Conservation (phyloP, 1,140 invertebrate genomes). For the Drosophila eugracilis region DNA sequence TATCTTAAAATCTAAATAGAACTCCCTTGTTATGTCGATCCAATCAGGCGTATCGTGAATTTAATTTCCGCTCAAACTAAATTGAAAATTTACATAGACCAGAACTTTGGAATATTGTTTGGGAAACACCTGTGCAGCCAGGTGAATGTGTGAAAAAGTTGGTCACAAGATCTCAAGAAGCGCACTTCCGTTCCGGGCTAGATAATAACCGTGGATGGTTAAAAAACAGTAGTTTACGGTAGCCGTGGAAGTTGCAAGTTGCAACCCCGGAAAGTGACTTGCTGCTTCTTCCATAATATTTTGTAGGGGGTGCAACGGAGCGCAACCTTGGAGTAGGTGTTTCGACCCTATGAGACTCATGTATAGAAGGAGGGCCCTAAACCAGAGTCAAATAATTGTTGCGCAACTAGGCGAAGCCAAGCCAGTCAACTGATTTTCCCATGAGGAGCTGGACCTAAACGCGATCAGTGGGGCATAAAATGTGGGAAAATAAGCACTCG, state of each 20-base stretch:
- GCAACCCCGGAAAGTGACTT: constrained; percentile 29
- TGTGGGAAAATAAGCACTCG: constrained; percentile 66
- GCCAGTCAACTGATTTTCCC: constrained; percentile 79
- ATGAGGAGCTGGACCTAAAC: constrained; percentile 41
- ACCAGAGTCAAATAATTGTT: constrained; percentile 69
- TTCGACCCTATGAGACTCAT: neutral
- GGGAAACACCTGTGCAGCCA: constrained; percentile 50
- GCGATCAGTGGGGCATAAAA: constrained; percentile 59
- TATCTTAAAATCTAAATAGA: neutral
- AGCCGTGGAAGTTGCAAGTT: constrained; percentile 18
- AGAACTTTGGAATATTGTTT: constrained; percentile 34
- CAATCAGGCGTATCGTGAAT: constrained; percentile 47
- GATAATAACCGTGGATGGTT: constrained; percentile 65
- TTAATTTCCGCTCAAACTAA: constrained; percentile 57
- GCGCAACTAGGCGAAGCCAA: constrained; percentile 65
- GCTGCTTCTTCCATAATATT: neutral
- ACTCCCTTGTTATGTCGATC: constrained; percentile 7
- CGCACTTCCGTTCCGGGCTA: constrained; percentile 65
- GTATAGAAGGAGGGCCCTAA: constrained; percentile 17
- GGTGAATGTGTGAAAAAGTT: constrained; percentile 68
- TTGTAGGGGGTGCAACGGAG: constrained; percentile 41
- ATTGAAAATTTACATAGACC: constrained; percentile 58
- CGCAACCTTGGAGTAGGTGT: constrained; percentile 53
- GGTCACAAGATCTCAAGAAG: constrained; percentile 60
- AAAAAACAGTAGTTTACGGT: constrained; percentile 10